Conservation (phyloP, 92 coral and sea anemone species). For the Porites lobata region DNA sequence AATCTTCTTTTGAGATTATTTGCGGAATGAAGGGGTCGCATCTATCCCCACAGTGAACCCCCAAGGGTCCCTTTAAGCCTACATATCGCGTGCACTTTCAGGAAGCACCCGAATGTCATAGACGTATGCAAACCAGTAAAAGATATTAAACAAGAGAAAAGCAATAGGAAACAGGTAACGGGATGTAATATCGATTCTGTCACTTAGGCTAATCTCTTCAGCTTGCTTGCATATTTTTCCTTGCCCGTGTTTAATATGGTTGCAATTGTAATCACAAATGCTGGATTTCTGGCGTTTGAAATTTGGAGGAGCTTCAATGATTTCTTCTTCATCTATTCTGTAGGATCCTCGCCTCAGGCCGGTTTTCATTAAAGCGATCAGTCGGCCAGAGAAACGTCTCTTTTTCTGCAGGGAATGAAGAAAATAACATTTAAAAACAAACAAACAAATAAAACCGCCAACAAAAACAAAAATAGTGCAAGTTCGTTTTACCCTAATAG, state of each 20-base stretch:
- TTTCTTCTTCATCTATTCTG: background rate
- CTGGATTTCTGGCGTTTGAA: background rate
- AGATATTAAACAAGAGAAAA: constrained; percentile 2
- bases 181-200: constrained; percentile 21
- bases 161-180: constrained; percentile 13
- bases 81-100: constrained; percentile 6
- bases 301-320: background rate
- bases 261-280: background rate
- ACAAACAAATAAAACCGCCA: too few relatives aligned
- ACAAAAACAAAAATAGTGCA: too few relatives aligned
- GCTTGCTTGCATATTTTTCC: background rate
- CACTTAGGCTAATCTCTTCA: background rate
- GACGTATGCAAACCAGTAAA: constrained; percentile 16
- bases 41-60: background rate
- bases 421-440: background rate
- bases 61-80: background rate
- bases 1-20: too few relatives aligned
- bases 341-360: constrained; percentile 17
- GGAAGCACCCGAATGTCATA: constrained; percentile 3
- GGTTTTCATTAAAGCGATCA: constrained; percentile 5
- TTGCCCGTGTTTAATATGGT: background rate
- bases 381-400: background rate
- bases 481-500: too few relatives aligned
- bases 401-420: background rate
- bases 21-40: too few relatives aligned